Evolutionary conservation across 2,113 vertebrate genomes (phyloP).

Genomic region (Axis porcinus): DNA sequence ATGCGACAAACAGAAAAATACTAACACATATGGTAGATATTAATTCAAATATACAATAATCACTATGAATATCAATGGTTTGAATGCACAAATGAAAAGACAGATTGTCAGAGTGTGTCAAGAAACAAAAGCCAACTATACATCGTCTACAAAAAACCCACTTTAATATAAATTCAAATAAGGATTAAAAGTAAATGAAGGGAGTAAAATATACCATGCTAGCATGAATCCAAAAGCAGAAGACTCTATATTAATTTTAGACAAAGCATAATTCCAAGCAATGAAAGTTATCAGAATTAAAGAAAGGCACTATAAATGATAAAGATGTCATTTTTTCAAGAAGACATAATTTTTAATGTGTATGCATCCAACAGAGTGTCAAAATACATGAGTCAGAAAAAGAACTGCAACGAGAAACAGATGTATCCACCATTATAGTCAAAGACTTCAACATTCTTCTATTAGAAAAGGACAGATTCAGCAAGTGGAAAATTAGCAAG

Average conservation of each 20-base stretch:
- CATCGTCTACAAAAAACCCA: background rate
- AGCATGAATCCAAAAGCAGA: background rate
- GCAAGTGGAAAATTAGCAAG: background rate
- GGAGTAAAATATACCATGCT: background rate
- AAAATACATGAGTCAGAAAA: background rate
- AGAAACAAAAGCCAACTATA: background rate
- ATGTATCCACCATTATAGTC: background rate
- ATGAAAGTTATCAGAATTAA: background rate
- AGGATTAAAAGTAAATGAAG: background rate
- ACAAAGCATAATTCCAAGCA: background rate
- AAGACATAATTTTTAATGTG: background rate
- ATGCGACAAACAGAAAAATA: background rate
- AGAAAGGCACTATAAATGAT: background rate
- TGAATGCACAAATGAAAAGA: background rate
- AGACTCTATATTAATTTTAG: background rate
- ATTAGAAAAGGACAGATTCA: background rate
- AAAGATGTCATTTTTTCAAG: background rate
- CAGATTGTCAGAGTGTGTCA: background rate
- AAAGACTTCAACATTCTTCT: background rate
- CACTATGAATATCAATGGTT: background rate
- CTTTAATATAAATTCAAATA: background rate
- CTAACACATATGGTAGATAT: background rate
- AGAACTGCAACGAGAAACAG: background rate
- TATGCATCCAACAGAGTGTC: background rate
- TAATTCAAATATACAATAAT: background rate